Evolutionary conservation across 2,888 invertebrate genomes (phyloP).

Genomic region (Dioctria linearis): DNA sequence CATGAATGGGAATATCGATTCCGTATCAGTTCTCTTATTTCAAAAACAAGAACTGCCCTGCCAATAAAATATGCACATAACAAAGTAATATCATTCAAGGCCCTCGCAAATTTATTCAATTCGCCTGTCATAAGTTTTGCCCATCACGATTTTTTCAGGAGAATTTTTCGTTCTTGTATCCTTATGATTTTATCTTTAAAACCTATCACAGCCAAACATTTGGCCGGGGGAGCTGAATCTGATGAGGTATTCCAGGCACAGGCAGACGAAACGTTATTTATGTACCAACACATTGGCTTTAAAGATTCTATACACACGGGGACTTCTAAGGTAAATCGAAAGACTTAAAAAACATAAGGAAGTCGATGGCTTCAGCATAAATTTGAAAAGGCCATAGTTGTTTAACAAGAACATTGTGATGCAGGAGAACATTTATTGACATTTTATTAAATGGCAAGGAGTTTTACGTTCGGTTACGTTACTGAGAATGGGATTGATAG

Average conservation of each 20-base stretch:
- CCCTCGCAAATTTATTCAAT: conserved; percentile 11
- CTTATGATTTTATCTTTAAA: conserved; percentile 38
- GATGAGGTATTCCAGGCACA: conserved; percentile 22
- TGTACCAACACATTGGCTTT: not conserved
- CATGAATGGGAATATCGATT: too few relatives aligned
- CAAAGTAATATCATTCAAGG: conserved; percentile 10
- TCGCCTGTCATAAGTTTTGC: conserved; percentile 11
- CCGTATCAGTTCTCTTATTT: too few relatives aligned
- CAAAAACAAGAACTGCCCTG: not conserved
- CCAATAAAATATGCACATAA: conserved; percentile 16
- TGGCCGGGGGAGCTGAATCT: not conserved
- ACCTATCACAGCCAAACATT: conserved; percentile 12
- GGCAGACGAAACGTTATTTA: not conserved
- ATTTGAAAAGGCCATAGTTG: not conserved
- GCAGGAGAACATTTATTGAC: not conserved
- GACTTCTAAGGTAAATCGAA: not conserved
- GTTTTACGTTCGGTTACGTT: not conserved
- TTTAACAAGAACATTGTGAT: not conserved
- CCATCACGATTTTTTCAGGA: not conserved
- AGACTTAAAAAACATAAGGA: not conserved
- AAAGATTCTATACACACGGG: not conserved
- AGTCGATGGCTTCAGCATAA: not conserved
- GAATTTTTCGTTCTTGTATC: not conserved
- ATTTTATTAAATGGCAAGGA: not conserved
- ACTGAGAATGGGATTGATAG: too few relatives aligned